Evolutionary conservation across 2,113 vertebrate species (phyloP), one percentile per base, ranked within the genome.

Genomic region (Oriolus oriolus): DNA sequence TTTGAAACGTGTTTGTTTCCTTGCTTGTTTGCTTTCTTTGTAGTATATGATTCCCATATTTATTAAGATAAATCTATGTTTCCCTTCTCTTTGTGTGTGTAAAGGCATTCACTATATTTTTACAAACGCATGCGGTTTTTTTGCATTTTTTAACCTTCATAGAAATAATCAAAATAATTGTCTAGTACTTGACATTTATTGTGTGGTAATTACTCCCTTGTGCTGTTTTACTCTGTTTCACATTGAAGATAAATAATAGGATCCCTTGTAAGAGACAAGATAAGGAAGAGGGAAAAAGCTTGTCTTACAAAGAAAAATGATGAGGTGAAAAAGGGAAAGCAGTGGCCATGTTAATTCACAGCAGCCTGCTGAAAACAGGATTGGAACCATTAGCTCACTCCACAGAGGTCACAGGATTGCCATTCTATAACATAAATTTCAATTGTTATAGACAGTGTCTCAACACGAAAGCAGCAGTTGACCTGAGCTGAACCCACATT

Each of bases 381-480:
- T 33, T 52, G 77, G 66, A 89, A 84, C 82, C 74, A 84, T 95
- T 93, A 87, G 16, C 69, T 95, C 44, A 30, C 57, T 87, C 49
- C 24, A 23, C n/a, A 39, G 57, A 93, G 84, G 69, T 92, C 90
- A 84, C 52, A 92, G 68, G 49, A 78, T 49, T 73, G 69, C 81
- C 65, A 42, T 61, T 94, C 61, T 91, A 13, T 87, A 81, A 64
- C 70, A 91, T 75, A 89, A 89, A 96, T 95, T 87, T 89, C 89
- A 92, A 53, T 96, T 93, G 91, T 71, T 95, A 54, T 33, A 71
- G 77, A 59, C 74, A 76, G 33, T 79, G 69, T 79, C 49, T 89
- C 81, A 71, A 35, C n/a, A 61, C 3, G 3, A 87, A 65, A 84
- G 80, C 22, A 89, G 68, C 59, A 84, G 89, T 42, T 87, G 94